These are phyloP conservation scores for Uria aalge DNA, from an alignment of 2,113 vertebrate species.

Conservation along the genomic window DNA sequence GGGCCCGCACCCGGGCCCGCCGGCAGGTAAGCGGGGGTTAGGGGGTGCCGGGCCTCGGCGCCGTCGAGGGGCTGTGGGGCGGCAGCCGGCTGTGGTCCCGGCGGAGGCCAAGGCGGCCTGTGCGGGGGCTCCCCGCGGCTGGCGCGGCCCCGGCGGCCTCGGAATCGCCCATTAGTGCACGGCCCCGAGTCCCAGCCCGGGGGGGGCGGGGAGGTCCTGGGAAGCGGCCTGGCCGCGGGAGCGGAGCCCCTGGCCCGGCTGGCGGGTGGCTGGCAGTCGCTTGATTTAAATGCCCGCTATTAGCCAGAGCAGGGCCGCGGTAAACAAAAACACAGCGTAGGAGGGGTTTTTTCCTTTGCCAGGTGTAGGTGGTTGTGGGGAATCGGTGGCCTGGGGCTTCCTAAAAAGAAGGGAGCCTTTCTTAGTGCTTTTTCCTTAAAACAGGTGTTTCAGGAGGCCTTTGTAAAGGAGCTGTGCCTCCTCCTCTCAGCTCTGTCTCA, in stretches of 20 bases:
- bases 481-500: fast-evolving
- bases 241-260: neutral
- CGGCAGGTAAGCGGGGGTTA: neutral
- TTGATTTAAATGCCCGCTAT: neutral
- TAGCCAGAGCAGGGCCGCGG: neutral
- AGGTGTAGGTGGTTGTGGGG: fast-evolving
- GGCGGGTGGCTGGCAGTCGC: fast-evolving
- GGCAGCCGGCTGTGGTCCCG: no score
- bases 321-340: neutral
- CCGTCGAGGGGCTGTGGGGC: neutral
- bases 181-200: neutral
- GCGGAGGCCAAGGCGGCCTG: neutral
- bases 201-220: no score
- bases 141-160: neutral
- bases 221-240: neutral
- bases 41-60: neutral
- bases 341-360: neutral
- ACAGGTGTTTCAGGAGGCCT: fast-evolving
- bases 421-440: no score
- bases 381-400: neutral
- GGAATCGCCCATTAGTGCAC: neutral
- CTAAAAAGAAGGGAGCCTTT: neutral
- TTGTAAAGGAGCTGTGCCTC: fast-evolving
- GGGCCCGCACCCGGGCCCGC: neutral
- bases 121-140: neutral